Base-by-base conservation (phyloP, 1,140 invertebrate species). In the Solenopsis fugax region DNA sequence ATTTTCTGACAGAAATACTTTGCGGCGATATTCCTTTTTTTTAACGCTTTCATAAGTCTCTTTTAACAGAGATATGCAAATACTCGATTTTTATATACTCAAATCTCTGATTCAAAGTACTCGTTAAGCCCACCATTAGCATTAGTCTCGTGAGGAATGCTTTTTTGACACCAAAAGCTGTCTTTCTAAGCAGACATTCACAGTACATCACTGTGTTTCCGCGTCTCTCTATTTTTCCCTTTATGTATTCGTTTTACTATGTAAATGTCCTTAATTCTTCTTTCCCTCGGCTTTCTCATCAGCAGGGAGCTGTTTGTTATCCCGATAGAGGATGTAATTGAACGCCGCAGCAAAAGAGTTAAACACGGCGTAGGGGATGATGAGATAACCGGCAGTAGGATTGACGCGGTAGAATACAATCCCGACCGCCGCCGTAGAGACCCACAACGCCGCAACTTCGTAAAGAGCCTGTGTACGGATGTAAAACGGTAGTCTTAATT, bases 291-390 rank as follows among this genome's bases (percentile, higher is more conserved):
- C 71, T 18, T 69, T 71, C 52, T 88, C 65, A 34, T 69, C 13
- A 0, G 67, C 56, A 4, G 89, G 81, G 0, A 60, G 69, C 29
- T 82, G 45, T 24, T 86, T 82, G 90, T 97, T 97, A 87, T 97
- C 96, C 92, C 96, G 96, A 95, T 97, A 98, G 62, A 98, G 96
- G 41, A 93, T 95, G 87, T 97, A 97, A 84, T 96, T 97, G 0
- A 98, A 94, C 2, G 96, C 95, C 54, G 96, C 95, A 13, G 98
- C 98, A 77, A 98, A 96, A 3, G 96, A 96, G n/a, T 97, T 93
- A 98, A 98, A 99, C 2, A 96, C 96, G 4, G 98, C 92, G 93
- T 98, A 98, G 0, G 98, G 98, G 54, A 97, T 72, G 93, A 98
- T 96, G 18, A 99, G 91, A 50, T 96, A 95, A 1, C 97, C 97